phyloP scores from a whole-genome alignment of 2,888 invertebrate genomes.

The Catotricha subobsoleta region DNA sequence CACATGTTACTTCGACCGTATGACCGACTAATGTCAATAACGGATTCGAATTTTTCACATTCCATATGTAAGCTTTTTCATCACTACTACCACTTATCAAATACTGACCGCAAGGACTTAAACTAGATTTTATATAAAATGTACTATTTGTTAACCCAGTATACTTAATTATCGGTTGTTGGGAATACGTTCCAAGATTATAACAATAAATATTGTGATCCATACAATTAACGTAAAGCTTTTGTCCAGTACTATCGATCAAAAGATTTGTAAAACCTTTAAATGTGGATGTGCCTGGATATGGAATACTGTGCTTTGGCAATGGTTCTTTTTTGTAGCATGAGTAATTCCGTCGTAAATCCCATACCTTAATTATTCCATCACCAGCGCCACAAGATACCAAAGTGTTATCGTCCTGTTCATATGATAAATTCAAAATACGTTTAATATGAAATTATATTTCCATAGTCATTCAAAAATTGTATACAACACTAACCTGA shows the following conservation, averaged over 20 bases:
- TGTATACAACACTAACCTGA: constrained; percentile 31
- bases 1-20: constrained; percentile 70
- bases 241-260: constrained; percentile 47
- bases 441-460: too few species aligned
- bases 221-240: constrained; percentile 72
- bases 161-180: constrained; percentile 44
- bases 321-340: constrained; percentile 47
- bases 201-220: constrained; percentile 74
- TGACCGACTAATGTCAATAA: constrained; percentile 57
- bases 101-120: constrained; percentile 66
- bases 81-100: constrained; percentile 80
- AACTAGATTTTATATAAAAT: constrained; percentile 67
- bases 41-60: constrained; percentile 42
- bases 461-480: background rate
- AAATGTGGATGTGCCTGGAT: constrained; percentile 48
- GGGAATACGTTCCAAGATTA: constrained; percentile 50
- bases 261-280: constrained; percentile 62
- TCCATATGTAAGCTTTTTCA: constrained; percentile 75
- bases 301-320: constrained; percentile 53
- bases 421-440: too few species aligned
- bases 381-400: constrained; percentile 77
- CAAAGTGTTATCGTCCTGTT: constrained; percentile 53
- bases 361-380: constrained; percentile 75
- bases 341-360: constrained; percentile 63
- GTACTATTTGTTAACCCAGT: constrained; percentile 60